Percentiles rank a stretch among this genome's conserved stretches.
These are phyloP conservation scores for Tetranychus cinnabarinus DNA, from an alignment of 1,140 invertebrate species.

Conservation along the genomic window DNA sequence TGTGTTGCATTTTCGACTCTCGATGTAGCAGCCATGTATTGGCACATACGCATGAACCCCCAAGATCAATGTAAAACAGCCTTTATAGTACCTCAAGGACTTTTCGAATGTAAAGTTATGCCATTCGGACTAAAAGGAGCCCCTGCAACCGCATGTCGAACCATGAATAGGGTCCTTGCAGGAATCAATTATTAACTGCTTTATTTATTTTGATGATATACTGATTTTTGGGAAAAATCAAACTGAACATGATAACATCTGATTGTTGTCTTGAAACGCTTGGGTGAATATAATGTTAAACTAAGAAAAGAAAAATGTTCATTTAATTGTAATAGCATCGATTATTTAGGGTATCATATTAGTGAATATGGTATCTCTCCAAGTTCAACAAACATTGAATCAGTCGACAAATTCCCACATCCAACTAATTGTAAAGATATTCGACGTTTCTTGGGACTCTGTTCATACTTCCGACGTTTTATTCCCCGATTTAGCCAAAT, in stretches of 20 bases:
- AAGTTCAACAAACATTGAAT: not conserved
- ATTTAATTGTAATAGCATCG: slow-evolving; percentile 4
- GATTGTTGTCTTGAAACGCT: not conserved
- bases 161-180: slow-evolving; percentile 4
- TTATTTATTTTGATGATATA: slow-evolving; percentile 8
- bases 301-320: slow-evolving; percentile 12
- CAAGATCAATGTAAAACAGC: not conserved
- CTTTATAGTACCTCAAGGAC: not conserved
- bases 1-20: slow-evolving; percentile 21
- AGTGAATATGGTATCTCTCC: not conserved
- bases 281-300: slow-evolving; percentile 1
- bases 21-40: slow-evolving; percentile 20
- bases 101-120: not conserved
- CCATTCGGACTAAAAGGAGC: slow-evolving; percentile 2
- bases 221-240: slow-evolving; percentile 4
- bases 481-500: not conserved
- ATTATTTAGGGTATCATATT: slow-evolving; percentile 8
- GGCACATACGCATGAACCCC: slow-evolving; percentile 11
- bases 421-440: not conserved
- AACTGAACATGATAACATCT: slow-evolving; percentile 5
- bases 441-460: not conserved
- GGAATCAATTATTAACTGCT: not conserved
- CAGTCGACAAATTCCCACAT: not conserved
- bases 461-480: not conserved
- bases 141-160: slow-evolving; percentile 3